These are phyloP conservation scores for Zeus faber DNA, from an alignment of 2,113 vertebrate genomes.

Conservation along the genomic window DNA sequence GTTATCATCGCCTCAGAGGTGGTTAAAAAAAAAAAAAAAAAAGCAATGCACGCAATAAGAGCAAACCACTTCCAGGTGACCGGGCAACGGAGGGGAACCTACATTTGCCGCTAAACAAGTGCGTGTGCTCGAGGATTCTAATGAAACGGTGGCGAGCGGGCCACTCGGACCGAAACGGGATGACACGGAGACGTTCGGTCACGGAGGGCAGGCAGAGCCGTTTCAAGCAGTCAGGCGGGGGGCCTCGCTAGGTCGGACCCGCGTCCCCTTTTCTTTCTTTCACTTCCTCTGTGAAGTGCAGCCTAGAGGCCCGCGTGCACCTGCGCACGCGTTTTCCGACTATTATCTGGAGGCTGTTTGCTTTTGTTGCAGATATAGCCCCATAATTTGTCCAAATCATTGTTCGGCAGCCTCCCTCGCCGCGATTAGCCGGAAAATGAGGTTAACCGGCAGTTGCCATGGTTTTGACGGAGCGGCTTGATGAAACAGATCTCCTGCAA, in stretches of 20 bases:
- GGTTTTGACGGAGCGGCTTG: constrained; percentile 53
- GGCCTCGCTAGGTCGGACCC: too few species aligned
- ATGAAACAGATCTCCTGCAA: constrained; percentile 29
- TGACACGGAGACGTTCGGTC: too few species aligned
- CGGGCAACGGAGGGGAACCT: too few species aligned
- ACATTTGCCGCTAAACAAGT: too few species aligned
- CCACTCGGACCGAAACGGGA: too few species aligned
- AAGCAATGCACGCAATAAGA: background rate
- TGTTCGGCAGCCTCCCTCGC: constrained; percentile 48
- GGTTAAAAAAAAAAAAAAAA: too few species aligned
- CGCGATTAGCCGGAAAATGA: constrained; percentile 62
- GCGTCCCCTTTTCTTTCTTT: constrained; percentile 20
- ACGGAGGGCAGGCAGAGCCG: too few species aligned
- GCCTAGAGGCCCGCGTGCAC: too few species aligned
- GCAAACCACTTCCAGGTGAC: background rate
- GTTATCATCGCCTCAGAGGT: background rate
- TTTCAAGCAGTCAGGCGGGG: too few species aligned
- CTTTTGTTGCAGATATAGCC: constrained; percentile 57
- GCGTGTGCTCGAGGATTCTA: too few species aligned
- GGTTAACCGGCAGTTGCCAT: constrained; percentile 59
- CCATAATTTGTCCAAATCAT: constrained; percentile 69
- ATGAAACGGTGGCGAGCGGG: too few species aligned
- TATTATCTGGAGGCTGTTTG: constrained; percentile 45
- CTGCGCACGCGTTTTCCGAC: constrained; percentile 2
- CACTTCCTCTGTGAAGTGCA: constrained; percentile 34